phyloP scores from a whole-genome alignment of 2,797 vertebrate species.

The Acanthopagrus latus region DNA sequence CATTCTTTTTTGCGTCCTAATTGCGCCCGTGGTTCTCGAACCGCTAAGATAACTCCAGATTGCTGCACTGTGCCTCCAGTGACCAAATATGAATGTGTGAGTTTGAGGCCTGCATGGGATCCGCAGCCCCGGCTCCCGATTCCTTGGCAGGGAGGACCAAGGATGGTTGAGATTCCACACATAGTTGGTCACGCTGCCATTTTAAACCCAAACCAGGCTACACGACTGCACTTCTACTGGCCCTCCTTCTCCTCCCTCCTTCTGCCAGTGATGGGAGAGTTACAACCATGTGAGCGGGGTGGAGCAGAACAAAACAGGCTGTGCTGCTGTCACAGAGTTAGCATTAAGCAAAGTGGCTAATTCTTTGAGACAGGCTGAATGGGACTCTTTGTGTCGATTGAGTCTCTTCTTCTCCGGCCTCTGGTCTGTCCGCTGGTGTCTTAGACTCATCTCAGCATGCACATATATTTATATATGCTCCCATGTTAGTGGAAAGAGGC shows the following conservation, averaged over 20 bases:
- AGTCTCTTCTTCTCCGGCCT: slow-evolving; percentile 42
- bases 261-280: slow-evolving; percentile 57
- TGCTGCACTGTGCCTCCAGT: slow-evolving; percentile 50
- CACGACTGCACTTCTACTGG: slow-evolving; percentile 58
- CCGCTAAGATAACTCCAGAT: slow-evolving; percentile 61
- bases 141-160: slow-evolving; percentile 75
- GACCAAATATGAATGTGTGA: slow-evolving; percentile 83
- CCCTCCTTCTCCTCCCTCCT: slow-evolving; percentile 56
- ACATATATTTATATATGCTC: slow-evolving; percentile 2
- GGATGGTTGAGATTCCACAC: slow-evolving; percentile 85
- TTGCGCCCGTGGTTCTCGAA: slow-evolving; percentile 49
- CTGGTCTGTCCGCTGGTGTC: slow-evolving; percentile 28
- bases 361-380: slow-evolving; percentile 71
- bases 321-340: slow-evolving; percentile 60
- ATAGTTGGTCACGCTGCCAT: slow-evolving; percentile 87
- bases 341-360: slow-evolving; percentile 60
- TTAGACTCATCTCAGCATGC: slow-evolving; percentile 24
- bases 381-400: slow-evolving; percentile 71
- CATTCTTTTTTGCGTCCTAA: slow-evolving; percentile 28
- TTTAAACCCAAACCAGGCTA: slow-evolving; percentile 83
- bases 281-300: slow-evolving; percentile 65
- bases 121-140: slow-evolving; percentile 62
- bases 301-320: slow-evolving; percentile 60
- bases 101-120: slow-evolving; percentile 74
- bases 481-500: slow-evolving; percentile 4